Evolutionary conservation across 2,888 invertebrate genomes (phyloP).

Genomic region (Gastracanthus pulcherrimus): DNA sequence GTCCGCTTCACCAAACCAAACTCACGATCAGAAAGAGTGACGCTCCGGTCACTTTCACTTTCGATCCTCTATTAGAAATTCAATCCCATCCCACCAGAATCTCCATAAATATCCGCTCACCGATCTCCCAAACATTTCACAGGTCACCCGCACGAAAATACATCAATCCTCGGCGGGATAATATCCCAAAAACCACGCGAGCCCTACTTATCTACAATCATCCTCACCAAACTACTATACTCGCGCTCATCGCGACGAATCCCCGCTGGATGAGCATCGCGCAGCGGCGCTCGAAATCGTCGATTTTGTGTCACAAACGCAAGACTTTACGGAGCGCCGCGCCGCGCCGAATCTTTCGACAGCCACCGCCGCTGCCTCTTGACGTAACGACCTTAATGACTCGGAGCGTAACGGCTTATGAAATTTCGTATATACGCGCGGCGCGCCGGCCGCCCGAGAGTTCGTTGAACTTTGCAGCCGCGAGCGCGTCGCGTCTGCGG

Average conservation of each 20-base stretch:
- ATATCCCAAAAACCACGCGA: background rate
- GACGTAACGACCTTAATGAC: conserved; percentile 58
- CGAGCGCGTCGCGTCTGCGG: background rate
- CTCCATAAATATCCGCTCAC: background rate
- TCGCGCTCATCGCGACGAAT: too few species aligned
- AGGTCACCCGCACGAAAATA: background rate
- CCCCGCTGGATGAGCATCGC: background rate
- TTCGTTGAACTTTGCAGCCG: conserved; percentile 46
- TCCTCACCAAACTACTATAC: background rate
- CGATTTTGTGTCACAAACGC: conserved; percentile 18
- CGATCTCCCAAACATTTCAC: background rate
- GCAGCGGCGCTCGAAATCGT: background rate
- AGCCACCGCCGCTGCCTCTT: conserved; percentile 3
- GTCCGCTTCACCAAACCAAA: background rate
- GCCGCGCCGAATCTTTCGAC: conserved; percentile 41
- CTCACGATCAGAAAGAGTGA: background rate
- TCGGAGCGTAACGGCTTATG: conserved; percentile 55
- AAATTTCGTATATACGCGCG: conserved; percentile 58
- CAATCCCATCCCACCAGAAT: background rate
- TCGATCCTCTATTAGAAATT: background rate
- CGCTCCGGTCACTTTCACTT: background rate
- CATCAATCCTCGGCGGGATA: background rate
- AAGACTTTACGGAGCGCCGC: background rate
- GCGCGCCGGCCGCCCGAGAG: conserved; percentile 32
- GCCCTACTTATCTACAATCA: background rate